A percentile compares a stretch with the other conserved stretches of the same genome.
Evolutionary conservation across 2,888 invertebrate species (phyloP).

Genomic region (Ditula angustiorana): DNA sequence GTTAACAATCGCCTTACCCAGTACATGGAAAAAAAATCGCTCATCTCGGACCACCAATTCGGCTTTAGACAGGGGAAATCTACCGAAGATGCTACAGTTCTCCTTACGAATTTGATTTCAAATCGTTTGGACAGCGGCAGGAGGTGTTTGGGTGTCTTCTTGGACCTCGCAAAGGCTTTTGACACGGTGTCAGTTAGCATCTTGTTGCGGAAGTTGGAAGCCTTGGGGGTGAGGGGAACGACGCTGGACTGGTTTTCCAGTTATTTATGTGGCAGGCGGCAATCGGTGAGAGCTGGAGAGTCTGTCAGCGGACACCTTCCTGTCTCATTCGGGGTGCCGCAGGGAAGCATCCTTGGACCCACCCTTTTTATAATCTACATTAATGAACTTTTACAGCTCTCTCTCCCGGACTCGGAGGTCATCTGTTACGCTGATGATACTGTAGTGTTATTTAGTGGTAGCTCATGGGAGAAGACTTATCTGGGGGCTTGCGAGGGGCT

Average conservation of each 20-base stretch:
- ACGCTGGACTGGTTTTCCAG: neutral
- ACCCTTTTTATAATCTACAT: conserved; percentile 6
- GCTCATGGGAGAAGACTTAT: too few species aligned
- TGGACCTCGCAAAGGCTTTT: conserved; percentile 33
- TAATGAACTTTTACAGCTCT: neutral
- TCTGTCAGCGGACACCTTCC: neutral
- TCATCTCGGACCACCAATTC: conserved; percentile 16
- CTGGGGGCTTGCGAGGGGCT: too few species aligned
- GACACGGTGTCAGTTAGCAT: too few species aligned
- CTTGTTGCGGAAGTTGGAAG: neutral
- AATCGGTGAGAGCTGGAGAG: neutral
- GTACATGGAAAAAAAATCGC: conserved; percentile 8
- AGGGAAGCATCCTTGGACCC: conserved; percentile 12
- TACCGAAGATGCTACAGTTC: conserved; percentile 23
- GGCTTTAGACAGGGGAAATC: conserved; percentile 19
- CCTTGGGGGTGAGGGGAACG: neutral
- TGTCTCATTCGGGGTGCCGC: neutral
- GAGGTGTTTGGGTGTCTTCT: conserved; percentile 30
- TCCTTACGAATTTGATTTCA: neutral
- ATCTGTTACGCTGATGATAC: neutral
- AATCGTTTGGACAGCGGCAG: conserved; percentile 6
- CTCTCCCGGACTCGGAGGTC: neutral
- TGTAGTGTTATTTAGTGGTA: too few species aligned
- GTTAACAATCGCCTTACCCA: neutral
- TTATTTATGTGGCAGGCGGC: neutral